phyloP scores from a whole-genome alignment of 2,113 vertebrate species.

The Daphoenositta chrysoptera region DNA sequence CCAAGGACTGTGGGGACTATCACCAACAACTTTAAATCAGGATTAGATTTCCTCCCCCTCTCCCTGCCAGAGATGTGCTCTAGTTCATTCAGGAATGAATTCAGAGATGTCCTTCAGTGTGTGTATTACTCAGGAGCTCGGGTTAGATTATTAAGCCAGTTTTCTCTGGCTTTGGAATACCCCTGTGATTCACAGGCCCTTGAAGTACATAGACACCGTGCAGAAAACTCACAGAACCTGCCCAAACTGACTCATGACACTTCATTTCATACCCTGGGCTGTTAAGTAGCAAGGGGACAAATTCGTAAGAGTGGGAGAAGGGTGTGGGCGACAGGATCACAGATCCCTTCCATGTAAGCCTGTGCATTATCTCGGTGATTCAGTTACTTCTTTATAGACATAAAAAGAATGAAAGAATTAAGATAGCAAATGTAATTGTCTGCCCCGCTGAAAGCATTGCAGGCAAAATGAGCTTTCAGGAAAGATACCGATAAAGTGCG shows the following conservation, averaged over 20 bases:
- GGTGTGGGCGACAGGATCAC: background rate
- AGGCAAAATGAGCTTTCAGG: background rate
- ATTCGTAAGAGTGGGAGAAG: background rate
- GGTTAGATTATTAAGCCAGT: background rate
- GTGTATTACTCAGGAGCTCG: background rate
- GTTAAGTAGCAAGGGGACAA: background rate
- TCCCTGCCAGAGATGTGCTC: background rate
- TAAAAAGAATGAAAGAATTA: slow-evolving; percentile 26
- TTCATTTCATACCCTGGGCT: background rate
- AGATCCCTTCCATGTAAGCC: background rate
- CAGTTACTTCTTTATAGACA: slow-evolving; percentile 11
- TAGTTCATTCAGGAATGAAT: background rate
- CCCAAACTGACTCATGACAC: background rate
- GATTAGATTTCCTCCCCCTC: background rate
- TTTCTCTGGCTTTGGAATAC: background rate
- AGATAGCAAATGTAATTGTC: slow-evolving; percentile 14
- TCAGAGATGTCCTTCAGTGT: background rate
- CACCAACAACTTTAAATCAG: slow-evolving; percentile 47
- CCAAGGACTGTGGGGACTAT: slow-evolving; percentile 30
- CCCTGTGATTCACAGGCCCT: background rate
- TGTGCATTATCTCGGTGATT: background rate
- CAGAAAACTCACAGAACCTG: background rate
- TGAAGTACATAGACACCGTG: accelerated
- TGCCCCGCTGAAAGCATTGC: slow-evolving; percentile 6
- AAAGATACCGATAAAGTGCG: background rate